Conservation (phyloP, 2,888 invertebrate species). For the Dynastes grantii region DNA sequence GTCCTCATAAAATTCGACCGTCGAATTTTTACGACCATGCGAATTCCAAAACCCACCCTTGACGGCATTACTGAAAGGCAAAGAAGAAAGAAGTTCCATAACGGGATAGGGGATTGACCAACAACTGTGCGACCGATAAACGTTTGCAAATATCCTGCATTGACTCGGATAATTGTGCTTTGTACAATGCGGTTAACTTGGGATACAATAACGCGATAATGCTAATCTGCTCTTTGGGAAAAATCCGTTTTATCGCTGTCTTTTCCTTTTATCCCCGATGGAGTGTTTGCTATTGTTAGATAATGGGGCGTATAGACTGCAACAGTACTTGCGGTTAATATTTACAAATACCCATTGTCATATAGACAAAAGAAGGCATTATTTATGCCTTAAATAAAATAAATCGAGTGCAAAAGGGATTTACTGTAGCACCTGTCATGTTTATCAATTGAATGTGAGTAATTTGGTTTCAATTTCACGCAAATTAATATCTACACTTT, state of each 20-base stretch:
- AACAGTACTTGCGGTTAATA: too few relatives aligned
- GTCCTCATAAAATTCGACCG: background rate
- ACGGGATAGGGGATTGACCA: background rate
- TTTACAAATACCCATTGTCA: too few relatives aligned
- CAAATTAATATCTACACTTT: too few relatives aligned
- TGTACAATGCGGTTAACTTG: background rate
- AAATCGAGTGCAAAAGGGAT: too few relatives aligned
- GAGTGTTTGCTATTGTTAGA: background rate
- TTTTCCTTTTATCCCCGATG: background rate
- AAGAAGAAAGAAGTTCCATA: background rate
- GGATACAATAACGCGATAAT: background rate
- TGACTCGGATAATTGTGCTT: background rate
- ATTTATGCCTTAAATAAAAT: too few relatives aligned
- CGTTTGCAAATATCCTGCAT: slow-evolving; percentile 7
- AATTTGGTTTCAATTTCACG: too few relatives aligned
- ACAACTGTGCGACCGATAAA: background rate
- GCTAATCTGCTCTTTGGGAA: background rate
- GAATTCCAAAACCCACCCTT: background rate
- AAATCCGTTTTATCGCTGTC: background rate
- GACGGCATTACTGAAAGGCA: background rate
- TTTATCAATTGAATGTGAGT: too few relatives aligned
- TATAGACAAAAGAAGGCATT: too few relatives aligned
- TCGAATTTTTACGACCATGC: background rate
- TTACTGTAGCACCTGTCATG: too few relatives aligned
- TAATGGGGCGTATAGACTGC: background rate